Conservation (phyloP, 2,797 vertebrate species). For the Clarias pachynema region DNA sequence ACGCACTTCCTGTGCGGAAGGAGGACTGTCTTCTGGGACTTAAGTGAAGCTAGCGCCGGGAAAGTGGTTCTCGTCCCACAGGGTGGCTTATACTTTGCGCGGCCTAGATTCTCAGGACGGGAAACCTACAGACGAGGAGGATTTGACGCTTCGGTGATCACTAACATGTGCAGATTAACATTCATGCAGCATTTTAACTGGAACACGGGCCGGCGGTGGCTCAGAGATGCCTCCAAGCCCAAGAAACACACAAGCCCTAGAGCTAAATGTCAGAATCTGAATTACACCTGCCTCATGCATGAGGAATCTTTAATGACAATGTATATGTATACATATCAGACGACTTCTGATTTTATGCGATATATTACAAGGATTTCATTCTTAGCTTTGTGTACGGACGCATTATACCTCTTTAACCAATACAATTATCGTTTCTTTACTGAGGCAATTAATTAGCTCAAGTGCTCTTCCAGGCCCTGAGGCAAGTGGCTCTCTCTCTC, state of each 20-base stretch:
- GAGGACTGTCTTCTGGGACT: constrained; percentile 24
- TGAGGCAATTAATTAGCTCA: constrained; percentile 54
- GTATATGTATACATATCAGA: not conserved
- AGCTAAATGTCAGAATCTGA: not conserved
- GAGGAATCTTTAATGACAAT: not conserved
- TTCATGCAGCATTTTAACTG: not conserved
- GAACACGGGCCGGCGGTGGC: no score
- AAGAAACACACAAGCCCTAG: not conserved
- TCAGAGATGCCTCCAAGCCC: not conserved
- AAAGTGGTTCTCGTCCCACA: constrained; percentile 59
- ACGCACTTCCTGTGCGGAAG: constrained; percentile 26
- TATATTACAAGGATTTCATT: constrained; percentile 20
- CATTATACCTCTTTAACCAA: constrained; percentile 21
- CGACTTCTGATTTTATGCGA: not conserved
- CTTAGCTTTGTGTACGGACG: constrained; percentile 15
- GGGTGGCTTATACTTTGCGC: constrained; percentile 47
- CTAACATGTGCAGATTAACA: not conserved
- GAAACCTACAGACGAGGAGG: constrained; percentile 24
- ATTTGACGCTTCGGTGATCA: not conserved
- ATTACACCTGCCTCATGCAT: not conserved
- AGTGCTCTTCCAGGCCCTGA: constrained; percentile 45
- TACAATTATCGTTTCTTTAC: constrained; percentile 48
- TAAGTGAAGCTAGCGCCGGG: constrained; percentile 44
- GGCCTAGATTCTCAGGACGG: constrained; percentile 53
- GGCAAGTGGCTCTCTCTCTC: constrained; percentile 29